Conservation (phyloP, 2,113 vertebrate genomes). For the Meles meles region DNA sequence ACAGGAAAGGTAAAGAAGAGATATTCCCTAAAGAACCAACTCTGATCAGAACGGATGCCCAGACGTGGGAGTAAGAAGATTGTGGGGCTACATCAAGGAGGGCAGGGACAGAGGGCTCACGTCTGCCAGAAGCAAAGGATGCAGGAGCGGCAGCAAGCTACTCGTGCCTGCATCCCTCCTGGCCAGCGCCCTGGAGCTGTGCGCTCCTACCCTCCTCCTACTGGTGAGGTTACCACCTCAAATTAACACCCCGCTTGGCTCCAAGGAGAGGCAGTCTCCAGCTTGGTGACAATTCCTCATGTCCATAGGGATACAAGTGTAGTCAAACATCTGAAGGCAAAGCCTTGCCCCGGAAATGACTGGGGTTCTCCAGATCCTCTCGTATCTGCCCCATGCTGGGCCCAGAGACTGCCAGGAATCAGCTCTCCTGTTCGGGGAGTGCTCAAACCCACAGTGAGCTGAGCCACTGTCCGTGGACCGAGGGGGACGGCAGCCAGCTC, state of each 20-base stretch:
- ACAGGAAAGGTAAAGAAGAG: background rate
- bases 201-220: background rate
- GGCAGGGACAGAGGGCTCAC: background rate
- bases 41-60: background rate
- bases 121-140: background rate
- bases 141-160: background rate
- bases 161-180: background rate
- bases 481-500: background rate
- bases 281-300: background rate
- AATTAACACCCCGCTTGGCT: background rate
- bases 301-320: background rate
- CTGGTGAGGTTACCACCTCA: background rate
- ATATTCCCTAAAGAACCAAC: background rate
- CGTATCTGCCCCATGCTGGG: background rate
- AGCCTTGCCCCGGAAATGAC: background rate
- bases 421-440: background rate
- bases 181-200: fast-evolving
- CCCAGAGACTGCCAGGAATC: background rate
- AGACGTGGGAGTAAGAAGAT: background rate
- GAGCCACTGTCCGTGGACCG: background rate
- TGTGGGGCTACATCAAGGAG: background rate
- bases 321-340: background rate
- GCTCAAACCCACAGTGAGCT: background rate
- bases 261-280: background rate
- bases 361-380: background rate